Percentiles rank a stretch among this genome's conserved stretches.
Evolutionary conservation across 2,113 vertebrate genomes (phyloP).

Genomic region (Rissa tridactyla): DNA sequence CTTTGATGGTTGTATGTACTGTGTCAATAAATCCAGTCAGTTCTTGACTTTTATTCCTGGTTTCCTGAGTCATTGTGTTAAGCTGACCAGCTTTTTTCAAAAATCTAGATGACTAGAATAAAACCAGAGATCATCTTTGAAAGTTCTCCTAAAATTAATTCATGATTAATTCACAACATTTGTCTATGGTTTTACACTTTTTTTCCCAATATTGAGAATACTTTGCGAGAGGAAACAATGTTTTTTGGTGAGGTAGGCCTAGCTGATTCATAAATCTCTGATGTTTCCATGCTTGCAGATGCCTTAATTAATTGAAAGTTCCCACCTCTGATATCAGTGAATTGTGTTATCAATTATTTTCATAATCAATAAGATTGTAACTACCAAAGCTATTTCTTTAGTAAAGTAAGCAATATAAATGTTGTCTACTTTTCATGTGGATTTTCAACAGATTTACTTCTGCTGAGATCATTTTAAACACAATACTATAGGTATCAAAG

Average conservation of each 20-base stretch:
- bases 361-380: not conserved
- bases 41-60: conserved; percentile 67
- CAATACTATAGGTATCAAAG: not conserved
- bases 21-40: conserved; percentile 71
- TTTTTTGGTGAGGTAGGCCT: not conserved
- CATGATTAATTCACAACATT: no score
- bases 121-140: conserved; percentile 23
- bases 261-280: not conserved
- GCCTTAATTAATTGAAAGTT: not conserved
- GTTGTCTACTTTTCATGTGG: not conserved
- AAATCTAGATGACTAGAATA: conserved; percentile 70
- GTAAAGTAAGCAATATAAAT: not conserved
- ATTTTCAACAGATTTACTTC: not conserved
- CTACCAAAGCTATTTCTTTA: not conserved
- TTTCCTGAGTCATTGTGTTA: conserved; percentile 55
- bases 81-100: conserved; percentile 60
- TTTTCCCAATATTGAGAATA: not conserved
- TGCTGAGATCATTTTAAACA: not conserved
- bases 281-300: not conserved
- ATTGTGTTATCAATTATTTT: not conserved
- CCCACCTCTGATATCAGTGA: not conserved
- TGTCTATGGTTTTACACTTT: not conserved
- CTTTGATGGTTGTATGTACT: conserved; percentile 74
- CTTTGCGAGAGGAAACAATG: not conserved
- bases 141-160: not conserved